Evolutionary conservation across 2,113 vertebrate genomes (phyloP), one percentile per base, ranked within the genome.

Genomic region (Bufo bufo): DNA sequence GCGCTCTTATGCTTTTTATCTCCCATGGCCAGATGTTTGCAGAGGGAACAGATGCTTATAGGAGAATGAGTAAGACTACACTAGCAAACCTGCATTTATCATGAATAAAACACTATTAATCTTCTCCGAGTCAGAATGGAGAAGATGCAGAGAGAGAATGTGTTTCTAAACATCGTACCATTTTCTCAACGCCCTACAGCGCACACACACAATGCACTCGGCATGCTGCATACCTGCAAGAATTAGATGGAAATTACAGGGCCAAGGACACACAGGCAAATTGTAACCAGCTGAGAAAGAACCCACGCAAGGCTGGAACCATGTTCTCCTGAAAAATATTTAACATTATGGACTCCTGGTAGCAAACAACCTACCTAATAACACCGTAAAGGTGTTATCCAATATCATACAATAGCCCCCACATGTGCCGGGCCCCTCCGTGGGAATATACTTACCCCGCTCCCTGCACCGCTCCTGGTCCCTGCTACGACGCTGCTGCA

Each of bases 1-100:
- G 80, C 71, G 52, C 77, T 82, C 80, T 83, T 77, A 66, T 65
- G 79, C 52, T 84, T 88, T 83, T 88, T 88, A 88, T 88, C 87
- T 84, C 80, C 71, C 69, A 6, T 82, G 71, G 80, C 87, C 87
- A 88, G 87, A 88, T 88, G 87, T 88, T 88, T 88, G 81, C 87
- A 77, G 87, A 84, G 71, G 77, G 87, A 88, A 88, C 87, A 88
- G 80, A 88, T 88, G 87, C 82, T 88, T 88, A 82, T 83, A 88
- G 87, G 87, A 88, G 87, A 77, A 84, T 88, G 66, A 77, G 81
- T 88, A 88, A 88, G 87, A 17, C 56, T 84, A 65, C 56, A 77
- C 69, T 77, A 59, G 58, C 80, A 88, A 88, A 83, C 56, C 80
- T 43, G 80, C 87, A 88, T 88, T 88, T 88, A 84, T 88, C 87